phyloP scores from a whole-genome alignment of 2,888 invertebrate genomes.

The Orthonychiurus folsomi region DNA sequence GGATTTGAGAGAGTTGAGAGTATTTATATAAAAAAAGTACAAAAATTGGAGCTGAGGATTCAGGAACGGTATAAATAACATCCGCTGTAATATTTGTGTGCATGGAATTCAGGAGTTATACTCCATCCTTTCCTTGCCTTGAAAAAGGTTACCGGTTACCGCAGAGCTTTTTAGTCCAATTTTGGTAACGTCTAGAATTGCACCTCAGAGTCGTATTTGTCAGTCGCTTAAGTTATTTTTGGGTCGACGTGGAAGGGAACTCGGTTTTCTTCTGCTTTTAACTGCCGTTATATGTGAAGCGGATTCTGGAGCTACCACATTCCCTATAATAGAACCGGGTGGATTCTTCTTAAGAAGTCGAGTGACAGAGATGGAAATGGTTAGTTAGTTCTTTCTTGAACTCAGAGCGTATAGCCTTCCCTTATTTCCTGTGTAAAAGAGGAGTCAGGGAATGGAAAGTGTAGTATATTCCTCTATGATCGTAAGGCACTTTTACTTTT shows the following conservation, averaged over 20 bases:
- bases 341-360: background rate
- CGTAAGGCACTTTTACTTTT: background rate
- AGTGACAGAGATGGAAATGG: too few species aligned
- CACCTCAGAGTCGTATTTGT: constrained; percentile 40
- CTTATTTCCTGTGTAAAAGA: too few species aligned
- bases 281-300: background rate
- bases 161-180: constrained; percentile 39
- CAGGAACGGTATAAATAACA: background rate
- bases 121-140: constrained; percentile 12
- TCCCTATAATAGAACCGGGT: background rate
- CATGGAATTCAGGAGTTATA: background rate
- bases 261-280: constrained; percentile 8
- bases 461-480: too few species aligned
- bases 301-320: background rate
- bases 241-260: constrained; percentile 23
- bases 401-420: too few species aligned
- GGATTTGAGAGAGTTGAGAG: too few species aligned
- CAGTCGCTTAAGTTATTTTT: constrained; percentile 40
- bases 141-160: constrained; percentile 18
- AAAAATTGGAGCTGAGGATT: too few species aligned
- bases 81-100: constrained; percentile 19
- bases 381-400: too few species aligned
- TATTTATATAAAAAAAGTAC: too few species aligned
- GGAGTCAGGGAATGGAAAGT: too few species aligned
- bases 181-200: constrained; percentile 41